phyloP scores from a whole-genome alignment of 2,888 invertebrate genomes.

The Cephus runcator region DNA sequence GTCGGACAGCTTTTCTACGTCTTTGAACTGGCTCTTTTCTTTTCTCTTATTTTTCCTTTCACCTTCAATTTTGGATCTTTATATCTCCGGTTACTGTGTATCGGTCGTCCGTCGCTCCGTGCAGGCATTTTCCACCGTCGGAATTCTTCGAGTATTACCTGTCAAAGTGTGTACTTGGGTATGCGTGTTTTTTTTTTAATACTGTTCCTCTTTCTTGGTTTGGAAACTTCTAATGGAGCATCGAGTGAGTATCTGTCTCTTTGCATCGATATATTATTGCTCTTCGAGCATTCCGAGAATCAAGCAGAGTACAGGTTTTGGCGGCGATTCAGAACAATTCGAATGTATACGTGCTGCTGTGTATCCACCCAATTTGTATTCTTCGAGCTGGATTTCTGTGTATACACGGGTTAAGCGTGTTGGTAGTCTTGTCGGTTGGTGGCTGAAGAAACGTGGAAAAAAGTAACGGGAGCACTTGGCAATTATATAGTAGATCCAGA shows the following conservation, averaged over 20 bases:
- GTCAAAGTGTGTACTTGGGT: not conserved
- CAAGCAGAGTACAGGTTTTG: not conserved
- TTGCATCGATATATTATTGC: not conserved
- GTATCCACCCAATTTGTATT: not conserved
- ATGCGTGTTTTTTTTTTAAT: not conserved
- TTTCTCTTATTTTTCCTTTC: constrained; percentile 13
- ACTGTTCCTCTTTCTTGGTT: not conserved
- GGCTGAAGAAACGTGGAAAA: not conserved
- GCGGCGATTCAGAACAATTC: not conserved
- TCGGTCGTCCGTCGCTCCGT: not conserved
- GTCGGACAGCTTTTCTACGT: not conserved
- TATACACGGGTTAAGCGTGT: not conserved
- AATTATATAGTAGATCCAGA: not conserved
- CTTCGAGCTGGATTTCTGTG: not conserved
- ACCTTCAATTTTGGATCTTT: not conserved
- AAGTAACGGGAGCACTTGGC: not conserved
- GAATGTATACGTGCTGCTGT: not conserved
- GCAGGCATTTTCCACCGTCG: no score
- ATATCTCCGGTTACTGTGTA: not conserved
- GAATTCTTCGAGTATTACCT: not conserved
- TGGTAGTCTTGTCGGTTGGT: not conserved
- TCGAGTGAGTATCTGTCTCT: not conserved
- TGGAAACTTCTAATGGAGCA: not conserved
- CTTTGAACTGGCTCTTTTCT: not conserved
- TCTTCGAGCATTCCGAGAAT: not conserved